Conservation (phyloP, 2,113 vertebrate species). For the Micronycteris hirsuta region DNA sequence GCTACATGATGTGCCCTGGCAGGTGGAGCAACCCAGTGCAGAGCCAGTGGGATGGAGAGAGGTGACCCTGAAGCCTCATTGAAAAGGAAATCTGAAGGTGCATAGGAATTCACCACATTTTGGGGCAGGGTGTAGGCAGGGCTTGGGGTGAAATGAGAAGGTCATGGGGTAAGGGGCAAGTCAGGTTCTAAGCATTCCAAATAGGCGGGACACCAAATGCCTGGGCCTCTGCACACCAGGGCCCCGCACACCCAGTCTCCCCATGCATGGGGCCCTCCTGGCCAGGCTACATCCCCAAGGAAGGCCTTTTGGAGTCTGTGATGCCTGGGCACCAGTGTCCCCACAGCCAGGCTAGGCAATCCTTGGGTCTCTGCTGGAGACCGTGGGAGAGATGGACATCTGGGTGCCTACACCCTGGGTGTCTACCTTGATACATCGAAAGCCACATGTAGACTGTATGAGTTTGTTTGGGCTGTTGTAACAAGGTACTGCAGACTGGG, state of each 20-base stretch:
- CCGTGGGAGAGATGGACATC: neutral
- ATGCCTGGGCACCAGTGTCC: neutral
- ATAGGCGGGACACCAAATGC: no score
- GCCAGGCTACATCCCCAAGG: neutral
- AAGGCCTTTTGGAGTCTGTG: neutral
- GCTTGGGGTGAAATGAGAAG: neutral
- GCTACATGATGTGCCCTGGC: no score
- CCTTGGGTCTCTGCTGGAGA: neutral
- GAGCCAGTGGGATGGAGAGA: no score
- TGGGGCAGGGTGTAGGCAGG: no score
- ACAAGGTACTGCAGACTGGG: neutral
- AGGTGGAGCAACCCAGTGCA: no score
- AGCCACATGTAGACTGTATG: neutral
- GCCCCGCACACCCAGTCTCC: neutral
- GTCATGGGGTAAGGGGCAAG: no score
- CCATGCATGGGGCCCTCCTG: neutral
- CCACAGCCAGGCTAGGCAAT: no score
- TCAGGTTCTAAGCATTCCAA: no score
- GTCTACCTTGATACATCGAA: no score
- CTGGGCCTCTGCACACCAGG: neutral
- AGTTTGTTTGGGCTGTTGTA: neutral
- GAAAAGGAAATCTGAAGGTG: neutral
- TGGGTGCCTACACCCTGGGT: neutral
- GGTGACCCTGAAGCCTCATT: neutral
- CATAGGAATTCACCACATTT: neutral